Base-by-base conservation (phyloP, 2,888 invertebrate genomes). In the Clusia tigrina region DNA sequence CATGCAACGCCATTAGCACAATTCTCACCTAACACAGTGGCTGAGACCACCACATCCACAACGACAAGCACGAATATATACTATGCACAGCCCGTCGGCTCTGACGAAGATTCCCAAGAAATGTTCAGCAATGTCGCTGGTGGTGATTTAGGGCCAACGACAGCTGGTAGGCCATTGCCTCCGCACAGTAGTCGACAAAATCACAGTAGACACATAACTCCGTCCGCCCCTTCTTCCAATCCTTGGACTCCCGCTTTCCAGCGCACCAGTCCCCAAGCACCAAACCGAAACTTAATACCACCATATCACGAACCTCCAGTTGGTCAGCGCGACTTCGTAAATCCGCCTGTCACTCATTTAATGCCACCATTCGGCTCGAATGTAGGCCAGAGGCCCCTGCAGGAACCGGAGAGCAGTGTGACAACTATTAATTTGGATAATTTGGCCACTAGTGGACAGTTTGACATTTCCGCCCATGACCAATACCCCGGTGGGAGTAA, bases 31-130 rank as follows among this genome's bases (percentile, higher is more conserved):
- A 56, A 58, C 15, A 64, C 53, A 37, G 46, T 10, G 17, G 38
- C 58, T 32, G 57, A 38, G 18, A 51, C 51, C 20, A 51, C 51
- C 9, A 51, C 48, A 20, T 46, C 58, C 2, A 52, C 52, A 53
- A 23, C n/a, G n/a, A n/a, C 62, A 15, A 59, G 65, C 1, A 70
- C 67, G 18, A 69, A 67, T 2, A 66, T 74, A 58, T 79, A 78
- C 60, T 80, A 80, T 63, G 80, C 81, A 23, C 74, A 79, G 62
- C 81, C 80, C 10, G 76, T 77, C 55, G 74, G 72, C 20, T 74
- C 76, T n/a, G 68, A 77, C 42, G 72, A 76, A 60, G 64, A 70
- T 59, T 71, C 73, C 1, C 65, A 71, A 32, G 74, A 74, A 57
- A 59, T 70, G 2, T 74, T 74, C 66, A 48, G 51, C 1, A 61